Evolutionary conservation across 1,140 invertebrate species (phyloP).

Genomic region (Bradysia coprophila): DNA sequence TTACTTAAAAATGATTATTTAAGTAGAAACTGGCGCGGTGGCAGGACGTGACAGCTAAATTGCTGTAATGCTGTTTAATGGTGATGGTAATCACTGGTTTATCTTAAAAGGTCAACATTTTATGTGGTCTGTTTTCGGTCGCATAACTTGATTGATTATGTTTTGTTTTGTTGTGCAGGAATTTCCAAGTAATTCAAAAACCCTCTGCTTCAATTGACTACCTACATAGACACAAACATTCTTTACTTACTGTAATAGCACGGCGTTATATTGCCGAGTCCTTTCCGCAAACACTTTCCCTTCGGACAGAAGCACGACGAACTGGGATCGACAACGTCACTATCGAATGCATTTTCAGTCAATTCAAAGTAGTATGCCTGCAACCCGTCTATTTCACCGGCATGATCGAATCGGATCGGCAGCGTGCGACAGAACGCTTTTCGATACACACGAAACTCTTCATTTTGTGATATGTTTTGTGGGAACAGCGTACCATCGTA

Average conservation of each 20-base stretch:
- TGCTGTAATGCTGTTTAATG: too few relatives aligned
- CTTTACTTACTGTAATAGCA: conserved; percentile 56
- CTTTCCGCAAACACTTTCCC: conserved; percentile 40
- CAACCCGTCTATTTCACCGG: conserved; percentile 9
- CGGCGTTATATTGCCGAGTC: conserved; percentile 41
- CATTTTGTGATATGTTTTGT: conserved; percentile 27
- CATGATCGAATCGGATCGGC: conserved; percentile 28
- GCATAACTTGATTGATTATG: too few relatives aligned
- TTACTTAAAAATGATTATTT: too few relatives aligned
- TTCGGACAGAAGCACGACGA: conserved; percentile 27
- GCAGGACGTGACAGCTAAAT: too few relatives aligned
- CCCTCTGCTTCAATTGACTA: too few relatives aligned
- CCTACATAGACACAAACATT: too few relatives aligned
- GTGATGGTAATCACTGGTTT: too few relatives aligned
- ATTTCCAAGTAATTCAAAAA: too few relatives aligned
- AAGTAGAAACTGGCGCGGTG: too few relatives aligned
- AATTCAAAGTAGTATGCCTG: conserved; percentile 27
- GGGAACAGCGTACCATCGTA: conserved; percentile 44
- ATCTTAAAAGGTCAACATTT: too few relatives aligned
- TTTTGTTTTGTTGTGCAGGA: too few relatives aligned
- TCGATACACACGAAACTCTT: conserved; percentile 35
- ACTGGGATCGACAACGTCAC: conserved; percentile 10
- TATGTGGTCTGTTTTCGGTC: too few relatives aligned
- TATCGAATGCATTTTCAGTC: conserved; percentile 31
- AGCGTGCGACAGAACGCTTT: conserved; percentile 47